A percentile compares a stretch with the other conserved stretches of the same genome.
Evolutionary conservation across 2,797 vertebrate species (phyloP).

Genomic region (Lutjanus argentimaculatus): DNA sequence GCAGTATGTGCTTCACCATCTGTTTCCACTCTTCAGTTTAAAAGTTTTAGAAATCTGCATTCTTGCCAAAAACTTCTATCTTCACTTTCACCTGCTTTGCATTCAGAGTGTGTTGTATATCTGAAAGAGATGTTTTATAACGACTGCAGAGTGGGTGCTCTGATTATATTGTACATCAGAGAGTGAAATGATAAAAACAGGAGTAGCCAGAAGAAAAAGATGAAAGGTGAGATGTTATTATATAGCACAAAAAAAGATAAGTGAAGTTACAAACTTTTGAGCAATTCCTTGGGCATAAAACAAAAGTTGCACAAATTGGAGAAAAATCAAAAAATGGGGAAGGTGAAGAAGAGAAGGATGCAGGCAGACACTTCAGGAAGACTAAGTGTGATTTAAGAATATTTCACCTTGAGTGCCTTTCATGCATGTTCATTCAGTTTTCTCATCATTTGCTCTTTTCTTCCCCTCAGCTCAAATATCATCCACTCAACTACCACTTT

Average conservation of each 20-base stretch:
- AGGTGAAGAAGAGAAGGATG: not conserved
- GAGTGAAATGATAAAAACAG: not conserved
- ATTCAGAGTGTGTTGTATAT: not conserved
- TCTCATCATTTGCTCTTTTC: not conserved
- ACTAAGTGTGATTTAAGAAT: not conserved
- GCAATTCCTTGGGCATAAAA: slow-evolving; percentile 21
- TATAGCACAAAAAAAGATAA: not conserved
- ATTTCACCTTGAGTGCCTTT: slow-evolving; percentile 28
- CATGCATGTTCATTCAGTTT: too few relatives aligned
- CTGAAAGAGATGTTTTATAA: not conserved
- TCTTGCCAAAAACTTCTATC: not conserved
- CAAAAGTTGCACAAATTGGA: slow-evolving; percentile 20
- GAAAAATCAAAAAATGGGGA: not conserved
- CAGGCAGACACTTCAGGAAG: not conserved
- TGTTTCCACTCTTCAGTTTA: too few relatives aligned
- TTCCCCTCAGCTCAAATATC: slow-evolving; percentile 1
- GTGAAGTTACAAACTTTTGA: not conserved
- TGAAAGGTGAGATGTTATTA: not conserved
- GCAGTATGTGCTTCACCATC: too few relatives aligned
- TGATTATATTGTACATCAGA: slow-evolving; percentile 1
- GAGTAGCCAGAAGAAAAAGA: not conserved
- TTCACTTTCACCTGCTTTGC: not conserved
- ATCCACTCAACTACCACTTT: not conserved
- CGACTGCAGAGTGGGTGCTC: slow-evolving; percentile 76
- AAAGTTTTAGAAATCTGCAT: not conserved